Conservation (phyloP, 2,797 vertebrate species). For the Sebastes hubbsi region DNA sequence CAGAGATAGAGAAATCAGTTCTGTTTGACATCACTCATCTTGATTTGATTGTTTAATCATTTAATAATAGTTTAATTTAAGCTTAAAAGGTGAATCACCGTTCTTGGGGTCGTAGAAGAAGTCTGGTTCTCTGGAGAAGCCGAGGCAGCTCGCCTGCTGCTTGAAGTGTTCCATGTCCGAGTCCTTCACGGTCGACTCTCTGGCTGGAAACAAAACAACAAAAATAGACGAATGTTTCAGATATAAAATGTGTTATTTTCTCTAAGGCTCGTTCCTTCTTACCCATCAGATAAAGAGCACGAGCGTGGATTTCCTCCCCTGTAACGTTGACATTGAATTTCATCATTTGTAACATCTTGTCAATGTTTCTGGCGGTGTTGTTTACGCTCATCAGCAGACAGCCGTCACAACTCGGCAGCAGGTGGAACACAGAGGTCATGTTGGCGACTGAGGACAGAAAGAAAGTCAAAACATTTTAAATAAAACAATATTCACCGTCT, state of each 20-base stretch:
- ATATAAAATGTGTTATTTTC: no score
- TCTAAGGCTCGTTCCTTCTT: background rate
- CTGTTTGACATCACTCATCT: no score
- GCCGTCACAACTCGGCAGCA: slow-evolving; percentile 7
- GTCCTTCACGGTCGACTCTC: background rate
- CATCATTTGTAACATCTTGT: rapidly evolving
- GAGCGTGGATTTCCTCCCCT: rapidly evolving
- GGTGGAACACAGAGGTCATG: rapidly evolving
- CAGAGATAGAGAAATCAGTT: no score
- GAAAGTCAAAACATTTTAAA: background rate
- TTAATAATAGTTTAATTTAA: no score
- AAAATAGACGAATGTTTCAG: background rate
- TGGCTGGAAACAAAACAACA: slow-evolving; percentile 12
- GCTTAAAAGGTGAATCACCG: no score
- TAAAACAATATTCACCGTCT: no score
- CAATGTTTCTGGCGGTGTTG: rapidly evolving
- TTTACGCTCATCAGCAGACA: background rate
- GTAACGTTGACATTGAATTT: rapidly evolving
- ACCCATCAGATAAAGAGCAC: slow-evolving; percentile 32
- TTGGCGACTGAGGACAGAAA: background rate
- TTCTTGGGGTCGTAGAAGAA: no score
- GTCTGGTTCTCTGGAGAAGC: no score
- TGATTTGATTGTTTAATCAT: no score
- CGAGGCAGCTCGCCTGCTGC: background rate
- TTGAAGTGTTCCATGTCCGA: background rate